Evolutionary conservation across 2,113 vertebrate species (phyloP), one percentile per base, ranked within the genome.

Genomic region (Leucopsar rothschildi): DNA sequence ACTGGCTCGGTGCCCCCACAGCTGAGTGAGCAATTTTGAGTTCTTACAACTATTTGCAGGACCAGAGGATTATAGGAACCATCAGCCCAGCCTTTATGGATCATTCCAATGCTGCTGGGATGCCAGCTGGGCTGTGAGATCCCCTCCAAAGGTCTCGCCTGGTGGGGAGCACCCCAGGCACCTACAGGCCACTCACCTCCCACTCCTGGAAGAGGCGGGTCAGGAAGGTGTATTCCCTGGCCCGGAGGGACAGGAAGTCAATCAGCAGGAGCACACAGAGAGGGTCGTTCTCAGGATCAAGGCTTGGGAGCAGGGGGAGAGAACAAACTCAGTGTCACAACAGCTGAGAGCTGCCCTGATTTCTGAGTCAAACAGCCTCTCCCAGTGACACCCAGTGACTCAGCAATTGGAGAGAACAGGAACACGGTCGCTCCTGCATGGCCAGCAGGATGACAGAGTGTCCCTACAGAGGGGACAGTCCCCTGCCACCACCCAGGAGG

Each of bases 241-340:
- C 99, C 68, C 99, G 98, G 27, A 99, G 97, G 17, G 98, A 98
- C 97, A 99, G 97, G 92, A 99, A 99, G 91, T 99, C 99, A 0
- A 99, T 97, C 49, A 99, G 75, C 90, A 99, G 98, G 92, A 99
- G 98, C 98, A 99, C 98, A 57, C 99, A 99, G 52, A 99, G 98
- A 0, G 99, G 99, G 96, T 99, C 99, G 12, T 98, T 98, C 10
- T 99, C 99, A 0, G 99, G 99, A 93, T 99, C 99, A 40, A 99
- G 98, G 96, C 99, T 99, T 96, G 56, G 56, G 49, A 63, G 64
- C 20, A 52, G 8, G 37, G 40, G 68, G 39, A 78, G 66, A 73
- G 24, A 72, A 16, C 31, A n/a, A 70, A 64, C n/a, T 21, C 40
- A 25, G 50, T 24, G 71, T 69, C 61, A 83, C 47, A 57, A 39